A percentile compares a stretch with the other conserved stretches of the same genome.
These are phyloP conservation scores for Zaprionus ghesquierei DNA, from an alignment of 1,140 invertebrate genomes.

Conservation along the genomic window DNA sequence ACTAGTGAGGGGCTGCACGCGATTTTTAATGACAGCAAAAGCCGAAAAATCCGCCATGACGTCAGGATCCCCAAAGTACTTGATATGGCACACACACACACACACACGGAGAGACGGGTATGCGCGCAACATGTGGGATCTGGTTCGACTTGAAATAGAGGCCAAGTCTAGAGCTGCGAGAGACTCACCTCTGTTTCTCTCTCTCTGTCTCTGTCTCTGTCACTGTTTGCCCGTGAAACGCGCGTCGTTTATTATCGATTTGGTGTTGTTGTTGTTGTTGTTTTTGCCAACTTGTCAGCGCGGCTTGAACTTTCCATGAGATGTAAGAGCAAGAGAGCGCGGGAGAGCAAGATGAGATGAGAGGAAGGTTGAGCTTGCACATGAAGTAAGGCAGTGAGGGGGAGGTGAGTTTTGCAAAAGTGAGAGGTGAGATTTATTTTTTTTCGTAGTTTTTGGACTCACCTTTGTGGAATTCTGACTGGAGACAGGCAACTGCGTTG, in stretches of 20 bases:
- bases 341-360: neutral
- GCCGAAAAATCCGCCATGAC: slow-evolving; percentile 13
- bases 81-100: neutral
- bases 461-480: slow-evolving; percentile 58
- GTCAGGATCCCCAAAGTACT: slow-evolving; percentile 24
- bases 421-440: slow-evolving; percentile 20
- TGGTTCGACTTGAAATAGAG: slow-evolving; percentile 73
- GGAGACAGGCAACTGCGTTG: slow-evolving; percentile 38
- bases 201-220: neutral
- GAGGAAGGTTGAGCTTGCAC: neutral
- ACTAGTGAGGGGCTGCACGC: neutral
- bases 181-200: neutral
- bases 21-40: neutral
- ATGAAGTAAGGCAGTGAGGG: neutral
- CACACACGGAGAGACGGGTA: neutral
- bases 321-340: neutral
- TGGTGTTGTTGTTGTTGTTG: neutral
- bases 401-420: neutral
- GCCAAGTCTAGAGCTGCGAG: slow-evolving; percentile 39
- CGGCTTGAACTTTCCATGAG: slow-evolving; percentile 10
- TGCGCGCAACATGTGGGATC: slow-evolving; percentile 37
- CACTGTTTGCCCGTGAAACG: slow-evolving; percentile 19
- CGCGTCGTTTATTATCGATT: neutral
- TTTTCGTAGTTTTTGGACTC: slow-evolving; percentile 38
- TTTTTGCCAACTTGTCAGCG: slow-evolving; percentile 8